Evolutionary conservation across 2,797 vertebrate species (phyloP).

Genomic region (Strix occidentalis): DNA sequence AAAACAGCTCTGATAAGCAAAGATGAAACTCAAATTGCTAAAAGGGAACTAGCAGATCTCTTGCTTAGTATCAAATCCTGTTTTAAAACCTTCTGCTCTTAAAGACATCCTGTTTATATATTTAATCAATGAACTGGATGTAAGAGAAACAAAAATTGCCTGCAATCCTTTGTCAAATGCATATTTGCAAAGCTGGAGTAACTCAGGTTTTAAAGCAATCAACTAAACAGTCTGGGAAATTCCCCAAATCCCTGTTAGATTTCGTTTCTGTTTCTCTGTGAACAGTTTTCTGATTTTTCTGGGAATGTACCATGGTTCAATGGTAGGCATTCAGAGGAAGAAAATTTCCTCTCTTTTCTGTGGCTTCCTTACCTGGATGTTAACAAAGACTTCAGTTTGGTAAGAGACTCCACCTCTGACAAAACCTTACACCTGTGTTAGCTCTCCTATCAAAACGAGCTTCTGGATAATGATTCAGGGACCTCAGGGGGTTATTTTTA

Average conservation of each 20-base stretch:
- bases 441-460: not conserved
- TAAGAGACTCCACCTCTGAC: not conserved
- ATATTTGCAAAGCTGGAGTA: not conserved
- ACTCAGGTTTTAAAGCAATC: not conserved
- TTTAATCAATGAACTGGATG: slow-evolving; percentile 56
- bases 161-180: not conserved
- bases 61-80: slow-evolving; percentile 76
- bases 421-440: not conserved
- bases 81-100: slow-evolving; percentile 75
- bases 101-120: slow-evolving; percentile 76
- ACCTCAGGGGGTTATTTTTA: not conserved
- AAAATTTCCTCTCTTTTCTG: not conserved
- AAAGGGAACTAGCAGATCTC: slow-evolving; percentile 74
- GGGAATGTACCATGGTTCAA: not conserved
- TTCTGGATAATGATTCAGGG: not conserved
- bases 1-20: slow-evolving; percentile 74
- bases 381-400: not conserved
- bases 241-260: not conserved
- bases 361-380: not conserved
- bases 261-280: slow-evolving; percentile 28
- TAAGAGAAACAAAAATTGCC: slow-evolving; percentile 11
- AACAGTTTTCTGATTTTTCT: not conserved
- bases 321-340: not conserved
- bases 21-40: slow-evolving; percentile 74
- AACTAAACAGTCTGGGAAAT: not conserved